phyloP scores from a whole-genome alignment of 1,140 invertebrate genomes.

The Ceratosolen solmsi region DNA sequence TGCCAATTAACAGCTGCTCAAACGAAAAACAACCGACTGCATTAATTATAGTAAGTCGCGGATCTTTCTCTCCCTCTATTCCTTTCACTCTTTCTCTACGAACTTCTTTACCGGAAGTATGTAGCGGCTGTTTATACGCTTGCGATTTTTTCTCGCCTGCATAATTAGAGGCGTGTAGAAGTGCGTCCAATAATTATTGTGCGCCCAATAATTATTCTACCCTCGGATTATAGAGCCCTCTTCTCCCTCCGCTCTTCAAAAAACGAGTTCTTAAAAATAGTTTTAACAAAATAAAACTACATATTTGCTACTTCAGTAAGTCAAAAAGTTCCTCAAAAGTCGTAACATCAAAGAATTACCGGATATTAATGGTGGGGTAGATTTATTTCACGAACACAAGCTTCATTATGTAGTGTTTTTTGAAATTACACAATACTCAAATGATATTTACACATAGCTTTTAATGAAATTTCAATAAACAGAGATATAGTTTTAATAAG shows the following conservation, averaged over 20 bases:
- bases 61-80: neutral
- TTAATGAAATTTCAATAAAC: too few relatives aligned
- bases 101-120: constrained; percentile 16
- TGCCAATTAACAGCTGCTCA: constrained; percentile 74
- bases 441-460: neutral
- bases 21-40: constrained; percentile 71
- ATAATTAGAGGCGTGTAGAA: constrained; percentile 23
- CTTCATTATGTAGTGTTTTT: neutral
- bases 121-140: neutral
- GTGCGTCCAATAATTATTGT: neutral
- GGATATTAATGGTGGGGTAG: neutral
- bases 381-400: neutral
- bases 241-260: too few relatives aligned
- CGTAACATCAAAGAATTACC: neutral
- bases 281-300: too few relatives aligned
- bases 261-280: too few relatives aligned
- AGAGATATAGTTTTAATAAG: too few relatives aligned
- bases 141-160: constrained; percentile 17
- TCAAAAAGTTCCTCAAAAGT: neutral
- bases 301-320: too few relatives aligned
- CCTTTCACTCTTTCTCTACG: neutral
- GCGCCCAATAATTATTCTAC: too few relatives aligned
- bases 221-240: too few relatives aligned
- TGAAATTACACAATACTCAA: neutral
- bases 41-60: constrained; percentile 57